Percentiles rank a stretch among this genome's conserved stretches.
Evolutionary conservation across 2,888 invertebrate genomes (phyloP).

Genomic region (Hypena proboscidalis): DNA sequence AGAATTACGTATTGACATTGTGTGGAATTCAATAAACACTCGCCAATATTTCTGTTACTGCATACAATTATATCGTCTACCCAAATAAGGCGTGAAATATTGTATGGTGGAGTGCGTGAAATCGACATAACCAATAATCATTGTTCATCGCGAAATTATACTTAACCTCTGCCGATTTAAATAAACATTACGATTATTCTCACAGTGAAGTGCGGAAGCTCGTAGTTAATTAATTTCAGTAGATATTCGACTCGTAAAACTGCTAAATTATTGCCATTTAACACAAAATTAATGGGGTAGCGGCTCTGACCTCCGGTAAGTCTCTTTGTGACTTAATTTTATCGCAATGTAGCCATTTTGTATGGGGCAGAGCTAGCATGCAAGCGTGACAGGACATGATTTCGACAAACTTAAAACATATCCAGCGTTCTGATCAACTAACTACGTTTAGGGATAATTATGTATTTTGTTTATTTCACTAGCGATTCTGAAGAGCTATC

Average conservation of each 20-base stretch:
- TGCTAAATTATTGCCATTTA: constrained; percentile 65
- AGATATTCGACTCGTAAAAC: constrained; percentile 70
- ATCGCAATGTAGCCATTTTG: constrained; percentile 57
- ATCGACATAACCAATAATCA: constrained; percentile 40
- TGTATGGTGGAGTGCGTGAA: constrained; percentile 25
- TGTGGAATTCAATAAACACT: constrained; percentile 20
- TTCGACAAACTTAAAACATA: too few relatives aligned
- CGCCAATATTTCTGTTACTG: constrained; percentile 15
- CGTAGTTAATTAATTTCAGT: constrained; percentile 64
- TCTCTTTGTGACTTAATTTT: constrained; percentile 63
- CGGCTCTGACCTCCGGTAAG: constrained; percentile 60
- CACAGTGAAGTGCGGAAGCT: constrained; percentile 56
- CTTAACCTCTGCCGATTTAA: constrained; percentile 43
- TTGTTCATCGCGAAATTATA: constrained; percentile 40
- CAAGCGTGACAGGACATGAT: too few relatives aligned
- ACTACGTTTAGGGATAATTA: too few relatives aligned
- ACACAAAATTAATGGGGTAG: constrained; percentile 65
- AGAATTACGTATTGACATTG: too few relatives aligned
- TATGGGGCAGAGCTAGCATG: constrained; percentile 2
- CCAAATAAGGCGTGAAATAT: constrained; percentile 39
- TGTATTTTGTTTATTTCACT: too few relatives aligned
- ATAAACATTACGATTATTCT: constrained; percentile 52
- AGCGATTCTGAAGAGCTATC: too few relatives aligned
- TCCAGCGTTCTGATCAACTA: too few relatives aligned
- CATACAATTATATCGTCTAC: constrained; percentile 26